phyloP scores from a whole-genome alignment of 2,888 invertebrate species.

The Philereme vetulata region DNA sequence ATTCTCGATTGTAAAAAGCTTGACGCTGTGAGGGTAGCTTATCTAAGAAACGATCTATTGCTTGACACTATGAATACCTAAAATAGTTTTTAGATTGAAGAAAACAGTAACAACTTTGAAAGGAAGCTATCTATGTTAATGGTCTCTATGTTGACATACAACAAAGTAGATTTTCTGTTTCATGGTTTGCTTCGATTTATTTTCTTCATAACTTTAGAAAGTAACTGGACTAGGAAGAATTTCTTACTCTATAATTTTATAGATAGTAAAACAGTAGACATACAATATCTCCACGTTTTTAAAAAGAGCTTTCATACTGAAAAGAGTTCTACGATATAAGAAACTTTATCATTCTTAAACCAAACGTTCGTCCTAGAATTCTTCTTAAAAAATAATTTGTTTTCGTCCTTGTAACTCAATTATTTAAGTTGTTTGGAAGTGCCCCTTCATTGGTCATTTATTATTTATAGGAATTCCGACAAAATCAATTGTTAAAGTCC shows the following conservation, averaged over 20 bases:
- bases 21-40: constrained; percentile 19
- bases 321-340: constrained; percentile 9
- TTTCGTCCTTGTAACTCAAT: neutral
- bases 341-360: constrained; percentile 15
- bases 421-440: constrained; percentile 5
- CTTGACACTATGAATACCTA: constrained; percentile 16
- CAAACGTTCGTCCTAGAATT: constrained; percentile 10
- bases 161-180: no score
- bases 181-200: neutral
- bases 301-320: constrained; percentile 6
- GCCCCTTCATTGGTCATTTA: constrained; percentile 13
- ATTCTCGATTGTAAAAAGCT: constrained; percentile 20
- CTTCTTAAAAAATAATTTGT: constrained; percentile 1
- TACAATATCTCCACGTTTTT: constrained; percentile 5
- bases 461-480: constrained; percentile 30
- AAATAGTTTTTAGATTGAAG: constrained; percentile 16
- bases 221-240: neutral
- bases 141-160: no score
- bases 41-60: constrained; percentile 23
- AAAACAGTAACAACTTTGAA: constrained; percentile 8
- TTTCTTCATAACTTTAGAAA: neutral
- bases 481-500: constrained; percentile 50
- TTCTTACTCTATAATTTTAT: constrained; percentile 1
- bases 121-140: neutral
- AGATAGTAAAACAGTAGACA: constrained; percentile 5